Evolutionary conservation across 1,140 invertebrate genomes (phyloP).

Genomic region (Platorchestia sp.): DNA sequence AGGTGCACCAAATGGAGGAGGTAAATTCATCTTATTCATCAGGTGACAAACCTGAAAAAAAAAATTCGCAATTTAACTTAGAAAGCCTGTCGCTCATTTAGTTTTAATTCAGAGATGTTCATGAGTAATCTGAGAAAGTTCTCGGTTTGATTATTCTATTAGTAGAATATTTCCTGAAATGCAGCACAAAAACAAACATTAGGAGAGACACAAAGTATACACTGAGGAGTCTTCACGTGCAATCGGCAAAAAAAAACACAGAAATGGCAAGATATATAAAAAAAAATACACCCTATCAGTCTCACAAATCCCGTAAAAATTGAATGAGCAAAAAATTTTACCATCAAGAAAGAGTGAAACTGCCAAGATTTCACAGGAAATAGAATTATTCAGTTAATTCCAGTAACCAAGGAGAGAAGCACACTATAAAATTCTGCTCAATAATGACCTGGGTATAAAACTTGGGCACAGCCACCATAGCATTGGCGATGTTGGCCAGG

Average conservation of each 20-base stretch:
- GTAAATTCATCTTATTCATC: slow-evolving; percentile 96
- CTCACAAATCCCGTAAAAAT: too few relatives aligned
- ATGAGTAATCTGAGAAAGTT: not conserved
- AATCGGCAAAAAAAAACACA: too few relatives aligned
- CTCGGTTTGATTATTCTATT: not conserved
- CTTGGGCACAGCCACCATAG: slow-evolving; percentile 76
- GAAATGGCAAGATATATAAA: too few relatives aligned
- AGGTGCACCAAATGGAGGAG: slow-evolving; percentile 83
- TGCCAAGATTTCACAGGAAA: too few relatives aligned
- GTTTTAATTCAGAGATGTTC: not conserved
- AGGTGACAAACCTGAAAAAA: slow-evolving; percentile 91
- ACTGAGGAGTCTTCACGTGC: not conserved
- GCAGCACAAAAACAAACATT: not conserved
- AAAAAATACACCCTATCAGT: too few relatives aligned
- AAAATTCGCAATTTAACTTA: slow-evolving; percentile 76
- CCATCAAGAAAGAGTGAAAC: too few relatives aligned
- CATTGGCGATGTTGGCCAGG: slow-evolving; percentile 83
- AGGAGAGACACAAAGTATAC: not conserved
- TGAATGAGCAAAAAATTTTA: too few relatives aligned
- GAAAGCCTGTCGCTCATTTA: not conserved
- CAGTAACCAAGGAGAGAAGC: too few relatives aligned
- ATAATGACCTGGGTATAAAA: slow-evolving; percentile 11
- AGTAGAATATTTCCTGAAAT: not conserved
- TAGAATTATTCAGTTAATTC: too few relatives aligned
- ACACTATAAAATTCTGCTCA: too few relatives aligned